Evolutionary conservation across 1,140 invertebrate genomes (phyloP), one percentile per base, ranked within the genome.

Genomic region (Ceratoteleas bidentatus): DNA sequence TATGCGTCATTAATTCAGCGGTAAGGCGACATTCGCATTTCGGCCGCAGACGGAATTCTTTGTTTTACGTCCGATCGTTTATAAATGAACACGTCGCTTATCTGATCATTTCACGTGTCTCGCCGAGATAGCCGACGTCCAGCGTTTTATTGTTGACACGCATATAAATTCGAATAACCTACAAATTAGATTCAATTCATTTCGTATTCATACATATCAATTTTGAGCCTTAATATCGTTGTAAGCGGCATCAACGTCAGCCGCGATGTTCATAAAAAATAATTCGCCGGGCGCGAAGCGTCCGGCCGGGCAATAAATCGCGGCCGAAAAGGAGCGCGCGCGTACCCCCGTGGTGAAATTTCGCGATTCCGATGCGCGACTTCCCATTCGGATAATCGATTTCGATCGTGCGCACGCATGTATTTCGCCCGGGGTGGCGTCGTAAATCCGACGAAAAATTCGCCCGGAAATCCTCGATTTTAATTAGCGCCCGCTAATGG

Each of bases 151-250:
- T 64, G 43, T 78, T 65, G 65, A 78, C 60, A 65, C 57, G 60
- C 50, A 70, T 78, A 70, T 79, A 72, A 72, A 79, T 72, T 66
- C 54, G 49, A 60, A 66, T 60, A 72, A 65, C 49, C 61, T 66
- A 61, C 61, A 72, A 72, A 72, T 79, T 72, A 72, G 36, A 79
- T 72, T 79, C 65, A 49, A 72, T 60, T 78, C 66, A 72, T 78
- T 78, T 64, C 34, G 32, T 60, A 78, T 78, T 78, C 75, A 72
- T 66, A 65, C 60, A 36, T 60, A 72, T 78, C 66, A 78, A 70
- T 78, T 78, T 72, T 72, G 47, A 47, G 6, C 0, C 54, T 78
- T 72, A 65, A 78, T 78, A 52, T 65, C 66, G 72, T 72, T 66
- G 65, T 78, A 72, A 65, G 14, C 38, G 52, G 60, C 34, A 72